phyloP scores from a whole-genome alignment of 1,140 invertebrate species.

The Centruroides vittatus region DNA sequence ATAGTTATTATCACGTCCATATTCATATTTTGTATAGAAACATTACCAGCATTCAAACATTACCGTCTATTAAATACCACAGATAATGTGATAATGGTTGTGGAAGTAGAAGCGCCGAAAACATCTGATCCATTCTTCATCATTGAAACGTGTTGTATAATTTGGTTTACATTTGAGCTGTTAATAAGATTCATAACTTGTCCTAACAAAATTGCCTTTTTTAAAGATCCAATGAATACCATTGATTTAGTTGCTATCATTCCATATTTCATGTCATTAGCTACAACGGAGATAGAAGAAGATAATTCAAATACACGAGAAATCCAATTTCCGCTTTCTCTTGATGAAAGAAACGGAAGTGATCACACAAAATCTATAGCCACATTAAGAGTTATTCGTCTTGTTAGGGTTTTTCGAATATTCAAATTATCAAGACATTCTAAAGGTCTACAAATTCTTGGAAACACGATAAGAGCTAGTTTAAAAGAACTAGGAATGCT shows the following conservation, averaged over 20 bases:
- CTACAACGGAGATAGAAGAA: conserved; percentile 91
- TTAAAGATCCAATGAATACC: conserved; percentile 98
- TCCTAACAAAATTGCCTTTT: conserved; percentile 96
- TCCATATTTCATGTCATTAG: conserved; percentile 98
- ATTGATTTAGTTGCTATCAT: conserved; percentile 99
- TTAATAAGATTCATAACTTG: conserved; percentile 95
- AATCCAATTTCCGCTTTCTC: conserved; percentile 6
- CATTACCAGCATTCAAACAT: conserved; percentile 97
- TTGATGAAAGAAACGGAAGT: conserved; percentile 14
- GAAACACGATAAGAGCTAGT: conserved; percentile 96
- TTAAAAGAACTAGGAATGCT: conserved; percentile 98
- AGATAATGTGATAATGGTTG: conserved; percentile 83
- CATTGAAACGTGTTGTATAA: conserved; percentile 94
- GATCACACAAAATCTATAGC: conserved; percentile 97
- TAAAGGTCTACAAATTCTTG: conserved; percentile 93
- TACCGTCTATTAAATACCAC: conserved; percentile 94
- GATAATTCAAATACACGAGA: conserved; percentile 24
- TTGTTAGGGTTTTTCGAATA: conserved; percentile 96
- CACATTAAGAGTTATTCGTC: conserved; percentile 89
- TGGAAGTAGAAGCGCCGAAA: conserved; percentile 90
- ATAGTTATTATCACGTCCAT: conserved; percentile 98
- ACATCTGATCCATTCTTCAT: conserved; percentile 96
- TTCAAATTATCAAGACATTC: conserved; percentile 97
- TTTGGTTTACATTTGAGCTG: conserved; percentile 98
- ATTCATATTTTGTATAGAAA: conserved; percentile 99